Evolutionary conservation across 2,113 vertebrate species (phyloP).

Genomic region (Corydoras sp.): DNA sequence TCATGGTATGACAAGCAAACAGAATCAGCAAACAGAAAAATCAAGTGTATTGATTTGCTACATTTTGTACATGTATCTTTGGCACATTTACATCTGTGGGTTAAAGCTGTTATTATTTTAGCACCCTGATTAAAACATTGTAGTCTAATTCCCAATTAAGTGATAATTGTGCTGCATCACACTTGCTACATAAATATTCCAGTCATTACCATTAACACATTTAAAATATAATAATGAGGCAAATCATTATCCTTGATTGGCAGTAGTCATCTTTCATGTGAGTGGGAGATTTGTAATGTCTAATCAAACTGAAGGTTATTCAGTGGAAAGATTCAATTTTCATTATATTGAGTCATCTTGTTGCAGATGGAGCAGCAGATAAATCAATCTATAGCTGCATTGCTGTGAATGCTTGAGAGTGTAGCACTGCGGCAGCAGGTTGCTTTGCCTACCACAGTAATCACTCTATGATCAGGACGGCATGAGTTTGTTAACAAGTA

Average conservation of each 20-base stretch:
- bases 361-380: conserved; percentile 10
- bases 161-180: conserved; percentile 9
- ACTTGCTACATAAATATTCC: neutral
- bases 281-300: neutral
- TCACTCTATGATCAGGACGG: conserved; percentile 1
- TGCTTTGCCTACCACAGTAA: conserved; percentile 1
- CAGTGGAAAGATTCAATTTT: neutral
- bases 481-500: neutral
- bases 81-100: neutral
- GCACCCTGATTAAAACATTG: conserved; percentile 16
- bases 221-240: neutral
- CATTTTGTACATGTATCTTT: too few species aligned
- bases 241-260: neutral
- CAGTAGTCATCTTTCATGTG: neutral
- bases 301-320: neutral
- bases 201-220: neutral
- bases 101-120: neutral
- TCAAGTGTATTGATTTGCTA: neutral
- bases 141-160: neutral
- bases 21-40: neutral
- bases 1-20: neutral
- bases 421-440: conserved; percentile 28
- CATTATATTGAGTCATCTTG: neutral
- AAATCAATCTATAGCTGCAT: conserved; percentile 4
- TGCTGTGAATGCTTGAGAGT: conserved; percentile 21